phyloP scores from a whole-genome alignment of 2,113 vertebrate species.

The Riparia riparia region DNA sequence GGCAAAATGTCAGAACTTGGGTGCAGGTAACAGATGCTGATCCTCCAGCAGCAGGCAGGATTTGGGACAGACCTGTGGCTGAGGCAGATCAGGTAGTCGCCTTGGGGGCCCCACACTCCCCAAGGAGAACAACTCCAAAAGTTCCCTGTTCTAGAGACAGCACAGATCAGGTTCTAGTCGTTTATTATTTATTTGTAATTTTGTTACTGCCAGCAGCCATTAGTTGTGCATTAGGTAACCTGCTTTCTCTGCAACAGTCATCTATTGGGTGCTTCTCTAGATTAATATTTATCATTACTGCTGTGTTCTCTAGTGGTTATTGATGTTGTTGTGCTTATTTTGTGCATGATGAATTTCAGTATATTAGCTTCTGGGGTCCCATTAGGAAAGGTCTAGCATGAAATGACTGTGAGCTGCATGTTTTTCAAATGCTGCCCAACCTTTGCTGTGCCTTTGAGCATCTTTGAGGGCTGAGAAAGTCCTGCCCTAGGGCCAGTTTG shows the following conservation, averaged over 20 bases:
- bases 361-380: neutral
- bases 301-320: neutral
- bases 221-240: neutral
- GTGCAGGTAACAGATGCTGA: neutral
- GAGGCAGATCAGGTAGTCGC: neutral
- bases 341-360: neutral
- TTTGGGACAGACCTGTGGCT: neutral
- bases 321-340: neutral
- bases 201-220: neutral
- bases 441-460: neutral
- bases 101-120: fast-evolving
- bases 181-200: neutral
- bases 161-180: neutral
- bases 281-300: neutral
- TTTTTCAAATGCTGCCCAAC: neutral
- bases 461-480: neutral
- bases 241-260: neutral
- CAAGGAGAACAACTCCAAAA: neutral
- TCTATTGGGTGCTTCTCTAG: neutral
- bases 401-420: neutral
- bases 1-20: neutral
- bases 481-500: neutral
- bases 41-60: neutral
- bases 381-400: neutral
- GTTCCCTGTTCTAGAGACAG: neutral